Percentiles rank a stretch among this genome's conserved stretches.
Conservation (phyloP, 2,888 invertebrate species). For the Ophion slaviceki region DNA sequence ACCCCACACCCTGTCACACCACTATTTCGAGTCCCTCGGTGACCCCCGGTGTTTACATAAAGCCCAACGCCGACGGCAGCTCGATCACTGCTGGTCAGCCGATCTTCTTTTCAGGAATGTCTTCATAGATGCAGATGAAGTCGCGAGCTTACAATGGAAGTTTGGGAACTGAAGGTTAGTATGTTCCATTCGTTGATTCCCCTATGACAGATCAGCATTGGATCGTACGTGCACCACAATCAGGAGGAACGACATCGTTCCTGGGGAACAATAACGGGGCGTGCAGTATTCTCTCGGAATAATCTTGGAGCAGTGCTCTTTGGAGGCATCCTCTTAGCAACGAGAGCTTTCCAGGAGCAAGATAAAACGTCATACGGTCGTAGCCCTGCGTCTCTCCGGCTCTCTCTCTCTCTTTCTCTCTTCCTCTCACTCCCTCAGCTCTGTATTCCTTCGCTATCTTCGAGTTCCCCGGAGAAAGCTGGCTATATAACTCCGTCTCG, state of each 20-base stretch:
- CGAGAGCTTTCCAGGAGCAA: constrained; percentile 47
- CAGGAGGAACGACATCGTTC: not conserved
- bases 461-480: constrained; percentile 54
- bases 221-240: not conserved
- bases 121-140: not conserved
- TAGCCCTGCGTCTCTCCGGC: constrained; percentile 16
- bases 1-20: too few species aligned
- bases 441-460: constrained; percentile 45
- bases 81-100: not conserved
- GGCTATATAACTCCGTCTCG: constrained; percentile 51
- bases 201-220: not conserved
- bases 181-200: not conserved
- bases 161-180: not conserved
- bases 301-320: constrained; percentile 34
- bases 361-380: constrained; percentile 53
- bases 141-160: not conserved
- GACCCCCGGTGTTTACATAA: too few species aligned
- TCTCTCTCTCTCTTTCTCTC: not conserved
- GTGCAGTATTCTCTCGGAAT: constrained; percentile 16
- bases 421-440: not conserved
- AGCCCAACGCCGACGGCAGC: too few species aligned
- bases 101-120: not conserved
- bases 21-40: too few species aligned
- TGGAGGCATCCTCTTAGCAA: constrained; percentile 22
- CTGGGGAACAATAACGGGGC: constrained; percentile 10